phyloP scores from a whole-genome alignment of 2,113 vertebrate genomes.

The Scortum barcoo region DNA sequence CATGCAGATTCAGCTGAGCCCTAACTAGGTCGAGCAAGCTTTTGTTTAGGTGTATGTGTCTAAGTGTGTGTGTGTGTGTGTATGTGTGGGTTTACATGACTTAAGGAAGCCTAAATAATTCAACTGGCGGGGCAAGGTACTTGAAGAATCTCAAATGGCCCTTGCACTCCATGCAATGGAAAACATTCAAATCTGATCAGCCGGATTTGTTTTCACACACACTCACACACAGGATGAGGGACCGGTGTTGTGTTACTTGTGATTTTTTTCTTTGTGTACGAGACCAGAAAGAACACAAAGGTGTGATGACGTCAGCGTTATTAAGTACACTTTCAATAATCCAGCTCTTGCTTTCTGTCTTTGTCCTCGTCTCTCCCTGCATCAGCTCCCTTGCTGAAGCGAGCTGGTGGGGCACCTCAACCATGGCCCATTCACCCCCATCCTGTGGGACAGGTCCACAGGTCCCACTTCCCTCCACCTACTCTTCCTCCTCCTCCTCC shows the following conservation, averaged over 20 bases:
- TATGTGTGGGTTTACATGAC: slow-evolving; percentile 55
- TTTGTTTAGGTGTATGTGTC: slow-evolving; percentile 69
- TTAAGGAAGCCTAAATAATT: slow-evolving; percentile 83
- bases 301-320: not conserved
- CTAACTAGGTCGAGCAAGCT: slow-evolving; percentile 70
- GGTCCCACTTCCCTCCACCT: slow-evolving; percentile 30
- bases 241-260: slow-evolving; percentile 72
- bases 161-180: slow-evolving; percentile 76
- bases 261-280: slow-evolving; percentile 55
- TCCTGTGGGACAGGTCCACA: slow-evolving; percentile 28
- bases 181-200: slow-evolving; percentile 82
- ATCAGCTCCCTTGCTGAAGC: slow-evolving; percentile 60
- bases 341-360: slow-evolving; percentile 19
- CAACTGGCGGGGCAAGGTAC: slow-evolving; percentile 57
- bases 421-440: slow-evolving; percentile 61
- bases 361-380: slow-evolving; percentile 8
- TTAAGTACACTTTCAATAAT: slow-evolving; percentile 33
- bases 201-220: slow-evolving; percentile 79
- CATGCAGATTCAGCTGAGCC: slow-evolving; percentile 71
- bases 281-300: slow-evolving; percentile 28
- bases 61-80: slow-evolving; percentile 35
- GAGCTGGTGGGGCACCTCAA: slow-evolving; percentile 43
- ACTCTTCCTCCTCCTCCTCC: slow-evolving; percentile 37
- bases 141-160: slow-evolving; percentile 81
- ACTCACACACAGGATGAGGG: slow-evolving; percentile 45